These are phyloP conservation scores for Channa maculata DNA, from an alignment of 2,113 vertebrate species.

Conservation along the genomic window DNA sequence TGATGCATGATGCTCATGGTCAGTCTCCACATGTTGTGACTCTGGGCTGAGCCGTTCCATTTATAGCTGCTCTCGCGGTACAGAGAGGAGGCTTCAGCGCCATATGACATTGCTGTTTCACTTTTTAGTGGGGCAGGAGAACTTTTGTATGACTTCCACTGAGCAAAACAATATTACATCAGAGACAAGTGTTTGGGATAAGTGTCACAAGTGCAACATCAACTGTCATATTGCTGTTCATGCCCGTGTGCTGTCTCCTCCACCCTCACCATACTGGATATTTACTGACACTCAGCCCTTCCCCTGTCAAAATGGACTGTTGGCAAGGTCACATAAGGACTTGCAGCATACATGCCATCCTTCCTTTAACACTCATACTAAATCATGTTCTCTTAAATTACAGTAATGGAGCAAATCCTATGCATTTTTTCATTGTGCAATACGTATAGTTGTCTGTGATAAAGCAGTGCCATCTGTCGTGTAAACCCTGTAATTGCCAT, in stretches of 20 bases:
- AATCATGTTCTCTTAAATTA: constrained; percentile 54
- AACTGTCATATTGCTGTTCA: constrained; percentile 53
- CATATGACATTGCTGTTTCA: constrained; percentile 55
- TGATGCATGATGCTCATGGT: constrained; percentile 53
- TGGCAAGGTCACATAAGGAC: constrained; percentile 44
- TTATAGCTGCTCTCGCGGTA: constrained; percentile 40
- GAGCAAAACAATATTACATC: constrained; percentile 44
- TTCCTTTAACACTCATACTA: constrained; percentile 25
- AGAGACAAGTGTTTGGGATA: constrained; percentile 48
- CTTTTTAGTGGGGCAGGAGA: constrained; percentile 31
- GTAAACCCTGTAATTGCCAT: constrained; percentile 70
- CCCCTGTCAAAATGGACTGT: constrained; percentile 46
- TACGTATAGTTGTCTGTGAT: constrained; percentile 72
- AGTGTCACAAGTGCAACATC: constrained; percentile 58
- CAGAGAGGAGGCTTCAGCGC: constrained; percentile 46
- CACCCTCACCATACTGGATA: not conserved
- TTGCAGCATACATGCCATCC: constrained; percentile 28
- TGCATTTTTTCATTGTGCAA: constrained; percentile 76
- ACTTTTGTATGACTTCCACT: constrained; percentile 57
- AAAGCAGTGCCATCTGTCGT: constrained; percentile 80
- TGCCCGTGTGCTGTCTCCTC: constrained; percentile 9
- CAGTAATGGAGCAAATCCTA: constrained; percentile 63
- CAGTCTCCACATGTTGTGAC: constrained; percentile 38
- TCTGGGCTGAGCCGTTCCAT: constrained; percentile 46
- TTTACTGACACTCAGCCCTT: constrained; percentile 28